phyloP scores from a whole-genome alignment of 2,888 invertebrate species.

The Tipula vernalis region DNA sequence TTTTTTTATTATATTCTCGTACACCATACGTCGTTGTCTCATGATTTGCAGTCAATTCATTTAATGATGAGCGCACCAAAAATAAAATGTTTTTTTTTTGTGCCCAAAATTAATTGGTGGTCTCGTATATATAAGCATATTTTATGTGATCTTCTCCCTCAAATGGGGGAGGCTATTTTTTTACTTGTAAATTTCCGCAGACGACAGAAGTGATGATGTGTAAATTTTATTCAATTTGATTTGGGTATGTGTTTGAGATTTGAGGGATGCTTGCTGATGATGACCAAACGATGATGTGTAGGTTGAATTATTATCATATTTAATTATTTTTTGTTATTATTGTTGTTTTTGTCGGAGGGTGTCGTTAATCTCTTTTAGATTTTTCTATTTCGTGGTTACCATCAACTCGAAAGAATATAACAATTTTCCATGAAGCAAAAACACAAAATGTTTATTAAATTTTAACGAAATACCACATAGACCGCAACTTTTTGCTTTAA shows the following conservation, averaged over 20 bases:
- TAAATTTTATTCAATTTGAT: not conserved
- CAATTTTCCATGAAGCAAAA: not conserved
- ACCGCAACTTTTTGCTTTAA: not conserved
- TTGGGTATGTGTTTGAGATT: not conserved
- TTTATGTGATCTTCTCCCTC: not conserved
- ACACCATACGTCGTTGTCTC: not conserved
- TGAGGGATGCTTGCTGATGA: not conserved
- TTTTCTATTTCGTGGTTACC: not conserved
- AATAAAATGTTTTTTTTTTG: not conserved
- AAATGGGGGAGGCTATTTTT: not conserved
- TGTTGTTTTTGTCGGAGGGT: not conserved
- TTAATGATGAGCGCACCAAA: not conserved
- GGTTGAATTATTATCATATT: not conserved
- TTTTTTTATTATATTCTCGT: not conserved
- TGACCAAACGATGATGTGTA: not conserved
- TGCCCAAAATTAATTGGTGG: not conserved
- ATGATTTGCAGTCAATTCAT: not conserved
- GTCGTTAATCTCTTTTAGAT: not conserved
- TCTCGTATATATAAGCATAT: not conserved
- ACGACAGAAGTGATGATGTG: not conserved
- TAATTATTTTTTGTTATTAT: not conserved
- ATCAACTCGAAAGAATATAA: not conserved
- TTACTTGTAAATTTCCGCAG: not conserved
- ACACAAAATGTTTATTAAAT: not conserved
- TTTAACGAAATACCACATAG: not conserved